A percentile compares a stretch with the other conserved stretches of the same genome.
These are phyloP conservation scores for Lasioglossum pauxillum DNA, from an alignment of 2,888 invertebrate genomes.

Conservation along the genomic window DNA sequence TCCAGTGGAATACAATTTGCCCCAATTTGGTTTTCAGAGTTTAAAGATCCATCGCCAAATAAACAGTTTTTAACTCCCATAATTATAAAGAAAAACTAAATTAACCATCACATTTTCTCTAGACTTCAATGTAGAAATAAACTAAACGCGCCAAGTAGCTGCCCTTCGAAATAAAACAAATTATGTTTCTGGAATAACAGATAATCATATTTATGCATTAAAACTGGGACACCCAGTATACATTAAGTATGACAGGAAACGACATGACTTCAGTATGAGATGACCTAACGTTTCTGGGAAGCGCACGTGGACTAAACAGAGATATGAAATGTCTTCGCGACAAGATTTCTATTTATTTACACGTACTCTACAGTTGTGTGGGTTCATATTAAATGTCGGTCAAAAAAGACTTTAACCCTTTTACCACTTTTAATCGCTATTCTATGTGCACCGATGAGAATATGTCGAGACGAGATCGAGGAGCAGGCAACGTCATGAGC, in stretches of 20 bases:
- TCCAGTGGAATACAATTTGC: background rate
- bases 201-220: background rate
- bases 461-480: constrained; percentile 18
- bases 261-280: background rate
- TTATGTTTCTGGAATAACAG: background rate
- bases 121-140: too few relatives aligned
- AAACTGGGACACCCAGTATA: background rate
- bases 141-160: too few relatives aligned
- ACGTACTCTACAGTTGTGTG: background rate
- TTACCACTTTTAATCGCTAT: background rate
- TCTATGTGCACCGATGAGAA: background rate
- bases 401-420: background rate
- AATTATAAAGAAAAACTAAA: too few relatives aligned
- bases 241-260: background rate
- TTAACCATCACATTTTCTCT: too few relatives aligned
- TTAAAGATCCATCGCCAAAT: background rate
- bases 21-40: background rate
- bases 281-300: background rate
- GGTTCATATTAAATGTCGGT: background rate
- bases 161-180: background rate
- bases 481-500: constrained; percentile 15
- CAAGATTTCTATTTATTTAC: background rate
- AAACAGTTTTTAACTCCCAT: background rate
- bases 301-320: background rate
- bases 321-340: background rate